phyloP scores from a whole-genome alignment of 2,113 vertebrate species.

The Petromus typicus region DNA sequence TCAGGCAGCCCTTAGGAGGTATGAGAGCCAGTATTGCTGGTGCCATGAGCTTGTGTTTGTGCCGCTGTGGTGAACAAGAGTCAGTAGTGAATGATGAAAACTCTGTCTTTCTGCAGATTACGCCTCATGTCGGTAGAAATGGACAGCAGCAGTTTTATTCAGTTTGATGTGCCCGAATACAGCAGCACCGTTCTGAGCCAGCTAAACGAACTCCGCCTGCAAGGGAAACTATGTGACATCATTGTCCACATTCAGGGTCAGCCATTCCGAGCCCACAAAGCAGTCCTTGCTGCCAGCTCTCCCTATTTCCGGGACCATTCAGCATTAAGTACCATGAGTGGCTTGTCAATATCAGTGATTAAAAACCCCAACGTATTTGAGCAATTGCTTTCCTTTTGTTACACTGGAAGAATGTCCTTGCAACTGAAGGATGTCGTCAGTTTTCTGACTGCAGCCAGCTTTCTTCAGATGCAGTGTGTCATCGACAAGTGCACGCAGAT shows the following conservation, averaged over 20 bases:
- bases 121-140: conserved; percentile 91
- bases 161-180: conserved; percentile 99
- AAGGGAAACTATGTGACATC: conserved; percentile 98
- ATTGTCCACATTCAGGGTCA: conserved; percentile 99
- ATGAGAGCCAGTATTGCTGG: neutral
- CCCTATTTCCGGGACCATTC: conserved; percentile 99
- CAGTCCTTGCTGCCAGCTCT: conserved; percentile 97
- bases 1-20: neutral
- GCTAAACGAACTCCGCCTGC: conserved; percentile 96
- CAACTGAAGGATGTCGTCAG: conserved; percentile 98
- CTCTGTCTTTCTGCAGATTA: conserved; percentile 85
- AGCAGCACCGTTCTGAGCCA: conserved; percentile 98
- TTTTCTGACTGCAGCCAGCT: conserved; percentile 98
- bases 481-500: conserved; percentile 99
- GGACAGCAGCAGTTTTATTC: conserved; percentile 98
- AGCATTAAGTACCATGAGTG: conserved; percentile 98
- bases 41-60: neutral
- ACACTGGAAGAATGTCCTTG: conserved; percentile 98
- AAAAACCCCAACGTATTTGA: conserved; percentile 98
- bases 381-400: conserved; percentile 98
- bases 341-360: conserved; percentile 98
- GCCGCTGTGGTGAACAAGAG: neutral
- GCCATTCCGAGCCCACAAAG: conserved; percentile 98
- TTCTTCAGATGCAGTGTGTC: conserved; percentile 99
- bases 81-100: conserved; percentile 44